Conservation (phyloP, 1,140 invertebrate species). For the Neodiprion fabricii region DNA sequence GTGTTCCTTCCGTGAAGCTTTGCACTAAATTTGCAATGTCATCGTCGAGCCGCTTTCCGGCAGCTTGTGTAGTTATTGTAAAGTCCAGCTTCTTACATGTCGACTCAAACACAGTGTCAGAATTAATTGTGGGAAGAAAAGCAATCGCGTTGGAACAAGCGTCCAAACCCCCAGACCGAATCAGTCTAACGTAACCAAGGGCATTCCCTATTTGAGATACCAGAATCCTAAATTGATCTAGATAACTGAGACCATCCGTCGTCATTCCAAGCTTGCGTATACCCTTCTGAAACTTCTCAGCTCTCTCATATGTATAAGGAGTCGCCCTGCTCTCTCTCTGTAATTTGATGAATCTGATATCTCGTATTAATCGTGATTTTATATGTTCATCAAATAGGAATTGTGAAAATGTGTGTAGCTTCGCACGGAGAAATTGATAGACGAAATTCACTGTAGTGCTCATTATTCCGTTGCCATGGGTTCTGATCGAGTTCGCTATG, state of each 20-base stretch:
- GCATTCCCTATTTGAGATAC: conserved; percentile 97
- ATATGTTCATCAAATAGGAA: conserved; percentile 99
- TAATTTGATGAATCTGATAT: conserved; percentile 70
- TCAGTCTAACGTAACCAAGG: conserved; percentile 94
- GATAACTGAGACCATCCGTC: conserved; percentile 82
- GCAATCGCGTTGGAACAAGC: conserved; percentile 90
- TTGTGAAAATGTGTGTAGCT: conserved; percentile 95
- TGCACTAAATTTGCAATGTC: conserved; percentile 80
- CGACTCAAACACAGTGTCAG: conserved; percentile 70
- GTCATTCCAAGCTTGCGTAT: conserved; percentile 89
- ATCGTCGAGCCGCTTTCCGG: conserved; percentile 77
- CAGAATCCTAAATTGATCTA: conserved; percentile 92
- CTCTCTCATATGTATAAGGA: conserved; percentile 84
- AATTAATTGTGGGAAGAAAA: conserved; percentile 87
- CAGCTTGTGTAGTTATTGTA: conserved; percentile 67
- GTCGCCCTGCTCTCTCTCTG: conserved; percentile 57
- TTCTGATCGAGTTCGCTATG: conserved; percentile 96
- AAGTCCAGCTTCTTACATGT: conserved; percentile 66
- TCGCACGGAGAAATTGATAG: conserved; percentile 94
- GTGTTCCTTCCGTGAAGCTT: conserved; percentile 91
- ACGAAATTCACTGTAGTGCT: conserved; percentile 97
- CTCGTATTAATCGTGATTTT: conserved; percentile 92
- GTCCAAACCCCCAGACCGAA: conserved; percentile 92
- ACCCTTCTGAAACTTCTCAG: conserved; percentile 93
- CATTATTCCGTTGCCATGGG: conserved; percentile 97